Conservation (phyloP, 2,113 vertebrate species). For the Calyptomena viridis region DNA sequence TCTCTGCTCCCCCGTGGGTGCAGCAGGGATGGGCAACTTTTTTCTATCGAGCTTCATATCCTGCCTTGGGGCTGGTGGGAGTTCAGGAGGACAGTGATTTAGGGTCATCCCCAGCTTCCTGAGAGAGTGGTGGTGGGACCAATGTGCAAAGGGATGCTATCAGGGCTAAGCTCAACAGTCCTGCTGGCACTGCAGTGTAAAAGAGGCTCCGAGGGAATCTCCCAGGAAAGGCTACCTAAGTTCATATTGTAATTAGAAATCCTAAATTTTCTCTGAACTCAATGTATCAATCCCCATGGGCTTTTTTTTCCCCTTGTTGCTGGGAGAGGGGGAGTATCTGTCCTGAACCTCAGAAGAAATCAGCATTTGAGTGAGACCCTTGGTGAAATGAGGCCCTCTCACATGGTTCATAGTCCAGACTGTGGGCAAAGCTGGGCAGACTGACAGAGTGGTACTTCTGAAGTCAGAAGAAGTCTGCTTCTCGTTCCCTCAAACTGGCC, state of each 20-base stretch:
- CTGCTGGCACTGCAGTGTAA: neutral
- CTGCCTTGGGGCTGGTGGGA: neutral
- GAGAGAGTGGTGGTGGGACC: neutral
- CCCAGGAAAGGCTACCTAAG: neutral
- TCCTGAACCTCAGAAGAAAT: neutral
- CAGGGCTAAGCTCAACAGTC: accelerated
- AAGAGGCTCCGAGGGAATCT: neutral
- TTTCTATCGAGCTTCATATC: neutral
- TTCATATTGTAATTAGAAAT: neutral
- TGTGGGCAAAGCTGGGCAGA: neutral
- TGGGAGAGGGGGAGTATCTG: neutral
- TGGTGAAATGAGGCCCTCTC: neutral
- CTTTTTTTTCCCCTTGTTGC: neutral
- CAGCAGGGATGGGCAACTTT: neutral
- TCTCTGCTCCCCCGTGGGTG: accelerated
- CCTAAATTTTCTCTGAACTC: neutral
- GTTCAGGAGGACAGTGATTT: neutral
- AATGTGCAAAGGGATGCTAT: neutral
- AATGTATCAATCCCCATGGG: neutral
- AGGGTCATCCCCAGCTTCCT: neutral
- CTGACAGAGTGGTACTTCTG: neutral
- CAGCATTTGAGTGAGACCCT: neutral
- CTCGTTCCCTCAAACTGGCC: neutral
- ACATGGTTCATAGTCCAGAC: neutral
- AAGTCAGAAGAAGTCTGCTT: neutral